Evolutionary conservation across 2,888 invertebrate species (phyloP).

Genomic region (Rambutsinella grinnellia): DNA sequence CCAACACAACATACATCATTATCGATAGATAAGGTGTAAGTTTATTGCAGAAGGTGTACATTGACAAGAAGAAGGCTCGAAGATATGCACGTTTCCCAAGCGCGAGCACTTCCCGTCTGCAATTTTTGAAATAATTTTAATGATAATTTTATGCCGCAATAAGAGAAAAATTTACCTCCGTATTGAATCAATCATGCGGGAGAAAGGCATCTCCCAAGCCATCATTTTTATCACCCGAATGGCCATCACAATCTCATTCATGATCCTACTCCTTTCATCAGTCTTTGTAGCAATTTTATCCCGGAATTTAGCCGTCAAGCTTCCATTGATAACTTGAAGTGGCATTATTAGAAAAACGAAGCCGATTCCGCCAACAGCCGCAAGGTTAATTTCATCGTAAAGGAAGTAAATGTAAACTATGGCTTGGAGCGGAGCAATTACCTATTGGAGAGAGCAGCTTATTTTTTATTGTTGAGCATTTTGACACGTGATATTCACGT

Average conservation of each 20-base stretch:
- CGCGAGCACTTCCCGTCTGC: constrained; percentile 78
- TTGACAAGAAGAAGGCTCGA: constrained; percentile 76
- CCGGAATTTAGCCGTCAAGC: constrained; percentile 73
- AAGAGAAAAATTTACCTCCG: no score
- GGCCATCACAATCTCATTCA: constrained; percentile 74
- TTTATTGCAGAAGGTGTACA: constrained; percentile 78
- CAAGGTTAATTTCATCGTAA: constrained; percentile 80
- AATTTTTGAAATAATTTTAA: no score
- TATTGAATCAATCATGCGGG: constrained; percentile 69
- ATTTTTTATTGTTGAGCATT: no score
- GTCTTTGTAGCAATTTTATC: constrained; percentile 72
- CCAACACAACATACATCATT: constrained; percentile 60
- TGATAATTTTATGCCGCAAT: no score
- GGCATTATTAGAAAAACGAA: constrained; percentile 87
- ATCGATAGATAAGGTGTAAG: constrained; percentile 60
- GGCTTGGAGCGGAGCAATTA: constrained; percentile 88
- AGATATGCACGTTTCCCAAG: constrained; percentile 76
- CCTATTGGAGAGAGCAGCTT: no score
- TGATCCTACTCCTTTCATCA: constrained; percentile 72
- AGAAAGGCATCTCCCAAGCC: constrained; percentile 76
- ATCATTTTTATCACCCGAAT: constrained; percentile 77
- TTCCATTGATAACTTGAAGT: constrained; percentile 79
- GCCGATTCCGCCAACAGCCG: constrained; percentile 82
- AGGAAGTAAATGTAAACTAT: constrained; percentile 84
- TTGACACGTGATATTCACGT: no score